Evolutionary conservation across 2,113 vertebrate species (phyloP), one percentile per base, ranked within the genome.

Genomic region (Gasterosteus nipponicus): DNA sequence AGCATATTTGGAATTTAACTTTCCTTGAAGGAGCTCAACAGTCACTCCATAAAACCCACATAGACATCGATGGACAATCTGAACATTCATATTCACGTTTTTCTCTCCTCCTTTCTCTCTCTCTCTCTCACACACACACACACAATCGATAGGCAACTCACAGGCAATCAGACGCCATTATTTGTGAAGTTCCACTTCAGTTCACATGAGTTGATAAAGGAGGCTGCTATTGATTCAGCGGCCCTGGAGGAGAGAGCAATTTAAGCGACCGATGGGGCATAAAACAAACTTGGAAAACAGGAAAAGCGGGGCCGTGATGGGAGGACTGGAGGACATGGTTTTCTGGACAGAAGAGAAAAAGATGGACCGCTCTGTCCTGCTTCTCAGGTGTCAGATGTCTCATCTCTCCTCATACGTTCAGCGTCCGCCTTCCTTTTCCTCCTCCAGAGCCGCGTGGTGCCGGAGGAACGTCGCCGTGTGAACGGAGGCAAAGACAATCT

Each of bases 151-250:
- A 93, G 90, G 91, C 64, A 89, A 84, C 93, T 94, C 93, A 73
- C 85, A 87, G 29, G 94, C 95, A 94, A 96, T 95, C 95, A 96
- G 94, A 93, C 87, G 90, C 92, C 94, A 96, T 96, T 96, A 96
- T 96, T 95, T 91, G 94, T 87, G 92, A 95, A 94, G 95, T 96
- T 96, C 95, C 94, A 94, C 96, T 96, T 93, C 94, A 95, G 95
- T 96, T 96, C 96, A 95, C 96, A 94, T 94, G 94, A 90, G 92
- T 94, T 91, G 91, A 78, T 88, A 94, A 95, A 93, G 94, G 92
- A 92, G 94, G 93, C 91, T 84, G 92, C 92, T 94, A 96, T 96
- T 94, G 95, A 97, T 96, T 94, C 91, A 92, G 84, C 72, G 68
- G 61, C 68, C 86, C 89, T 90, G 80, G 91, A 93, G 91, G 93